phyloP scores from a whole-genome alignment of 2,888 invertebrate genomes.

The Elgonia sp. region DNA sequence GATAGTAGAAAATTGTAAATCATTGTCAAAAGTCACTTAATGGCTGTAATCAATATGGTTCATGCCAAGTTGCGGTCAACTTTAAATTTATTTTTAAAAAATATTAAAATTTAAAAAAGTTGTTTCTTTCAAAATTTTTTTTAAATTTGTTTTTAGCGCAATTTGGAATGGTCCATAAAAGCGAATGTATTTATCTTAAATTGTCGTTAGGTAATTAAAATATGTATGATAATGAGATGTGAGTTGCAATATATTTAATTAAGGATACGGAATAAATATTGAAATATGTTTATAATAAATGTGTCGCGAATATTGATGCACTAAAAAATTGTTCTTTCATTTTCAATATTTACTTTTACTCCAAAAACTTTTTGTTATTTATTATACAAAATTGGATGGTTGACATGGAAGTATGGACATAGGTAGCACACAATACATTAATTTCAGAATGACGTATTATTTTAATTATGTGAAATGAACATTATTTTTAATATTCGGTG shows the following conservation, averaged over 20 bases:
- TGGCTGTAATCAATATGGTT: slow-evolving; percentile 27
- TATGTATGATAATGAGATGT: slow-evolving; percentile 28
- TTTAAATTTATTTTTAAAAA: too few species aligned
- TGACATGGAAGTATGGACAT: not conserved
- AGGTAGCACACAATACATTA: slow-evolving; percentile 7
- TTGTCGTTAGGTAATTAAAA: slow-evolving; percentile 41
- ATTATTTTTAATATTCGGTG: not conserved
- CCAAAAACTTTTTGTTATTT: not conserved
- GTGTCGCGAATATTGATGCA: slow-evolving; percentile 21
- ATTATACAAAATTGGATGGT: slow-evolving; percentile 23
- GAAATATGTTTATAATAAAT: slow-evolving; percentile 25
- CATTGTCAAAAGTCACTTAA: slow-evolving; percentile 29
- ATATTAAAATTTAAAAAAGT: too few species aligned
- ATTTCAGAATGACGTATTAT: too few species aligned
- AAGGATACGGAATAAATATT: slow-evolving; percentile 21
- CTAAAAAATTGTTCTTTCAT: not conserved
- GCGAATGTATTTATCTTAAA: slow-evolving; percentile 32
- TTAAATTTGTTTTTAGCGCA: too few species aligned
- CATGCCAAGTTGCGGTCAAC: too few species aligned
- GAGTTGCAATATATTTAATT: slow-evolving; percentile 46
- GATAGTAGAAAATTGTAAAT: slow-evolving; percentile 19
- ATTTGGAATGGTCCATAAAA: too few species aligned
- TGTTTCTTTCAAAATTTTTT: too few species aligned
- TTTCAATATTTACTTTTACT: not conserved
- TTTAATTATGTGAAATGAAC: too few species aligned